These are phyloP conservation scores for Calameuta filiformis DNA, from an alignment of 2,888 invertebrate genomes.

Conservation along the genomic window DNA sequence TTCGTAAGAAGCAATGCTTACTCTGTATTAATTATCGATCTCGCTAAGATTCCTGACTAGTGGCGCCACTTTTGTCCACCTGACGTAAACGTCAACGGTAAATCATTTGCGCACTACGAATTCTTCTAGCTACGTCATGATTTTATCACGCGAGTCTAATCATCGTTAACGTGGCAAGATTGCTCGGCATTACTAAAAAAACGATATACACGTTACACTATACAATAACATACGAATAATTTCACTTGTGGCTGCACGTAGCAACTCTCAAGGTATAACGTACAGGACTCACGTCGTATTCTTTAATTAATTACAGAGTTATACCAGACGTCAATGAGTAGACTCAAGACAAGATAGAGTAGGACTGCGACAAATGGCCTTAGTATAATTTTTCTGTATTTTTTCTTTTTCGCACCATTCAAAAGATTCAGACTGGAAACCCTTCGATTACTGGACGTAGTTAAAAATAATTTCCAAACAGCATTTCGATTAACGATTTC, in stretches of 20 bases:
- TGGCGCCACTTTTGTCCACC: neutral
- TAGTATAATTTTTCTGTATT: neutral
- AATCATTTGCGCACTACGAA: neutral
- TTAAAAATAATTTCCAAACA: neutral
- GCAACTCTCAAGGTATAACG: neutral
- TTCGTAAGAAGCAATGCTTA: neutral
- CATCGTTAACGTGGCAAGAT: constrained; percentile 9
- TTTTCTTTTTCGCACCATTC: neutral
- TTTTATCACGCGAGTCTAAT: neutral
- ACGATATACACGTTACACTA: constrained; percentile 42
- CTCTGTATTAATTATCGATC: neutral
- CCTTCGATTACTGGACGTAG: neutral
- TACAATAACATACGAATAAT: constrained; percentile 53
- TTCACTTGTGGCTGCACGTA: constrained; percentile 42
- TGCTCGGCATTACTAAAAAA: constrained; percentile 39
- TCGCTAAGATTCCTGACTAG: neutral
- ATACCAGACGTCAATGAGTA: neutral
- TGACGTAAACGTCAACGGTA: neutral
- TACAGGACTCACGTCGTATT: neutral
- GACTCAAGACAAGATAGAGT: neutral
- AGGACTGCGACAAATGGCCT: neutral
- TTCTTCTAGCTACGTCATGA: neutral
- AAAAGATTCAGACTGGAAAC: neutral
- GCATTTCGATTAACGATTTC: neutral
- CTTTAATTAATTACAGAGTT: neutral